Base-by-base conservation (phyloP, 2,888 invertebrate genomes). In the Lithophane leautieri region DNA sequence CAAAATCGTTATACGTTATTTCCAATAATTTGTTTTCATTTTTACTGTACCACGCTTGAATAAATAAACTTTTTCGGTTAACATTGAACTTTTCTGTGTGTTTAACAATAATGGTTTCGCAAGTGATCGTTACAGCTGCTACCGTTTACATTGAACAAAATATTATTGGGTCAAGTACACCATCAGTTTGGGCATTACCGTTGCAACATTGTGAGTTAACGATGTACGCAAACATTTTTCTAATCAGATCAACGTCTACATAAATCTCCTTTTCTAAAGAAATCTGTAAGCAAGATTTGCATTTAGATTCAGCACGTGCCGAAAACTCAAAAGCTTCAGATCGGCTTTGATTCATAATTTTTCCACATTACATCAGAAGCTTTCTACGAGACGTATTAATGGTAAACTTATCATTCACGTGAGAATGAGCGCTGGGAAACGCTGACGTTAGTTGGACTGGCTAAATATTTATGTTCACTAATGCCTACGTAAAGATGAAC, bases 401-500 rank as follows among this genome's bases (percentile, higher is more conserved):
- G 70, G 65, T 74, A 42, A 52, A 63, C 70, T 68, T 78, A 40
- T 83, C 83, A 85, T 86, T 86, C 73, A 78, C 62, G 70, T 69
- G 63, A 63, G 61, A 73, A 78, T 73, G 73, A 76, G 67, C 66
- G 72, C 75, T 83, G 72, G 68, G 70, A 61, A 62, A 60, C 60
- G 52, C 65, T 87, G 83, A 85, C 85, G 83, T 78, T 77, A 56
- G 76, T 83, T 63, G 54, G 66, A 70, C 40, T 69, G 62, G 72
- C 78, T 79, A 81, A 86, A 83, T 87, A 85, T 87, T 82, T 88
- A 88, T 88, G 61, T 78, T 76, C 47, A 50, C 71, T 56, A 54
- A 65, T 79, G 73, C 74, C 78, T 83, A 83, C 83, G 87, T 88
- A 85, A 77, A 77, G 66, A 78, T 78, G 28, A 54, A 81, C 87